Evolutionary conservation across 2,888 invertebrate genomes (phyloP).

Genomic region (Agriopis marginaria): DNA sequence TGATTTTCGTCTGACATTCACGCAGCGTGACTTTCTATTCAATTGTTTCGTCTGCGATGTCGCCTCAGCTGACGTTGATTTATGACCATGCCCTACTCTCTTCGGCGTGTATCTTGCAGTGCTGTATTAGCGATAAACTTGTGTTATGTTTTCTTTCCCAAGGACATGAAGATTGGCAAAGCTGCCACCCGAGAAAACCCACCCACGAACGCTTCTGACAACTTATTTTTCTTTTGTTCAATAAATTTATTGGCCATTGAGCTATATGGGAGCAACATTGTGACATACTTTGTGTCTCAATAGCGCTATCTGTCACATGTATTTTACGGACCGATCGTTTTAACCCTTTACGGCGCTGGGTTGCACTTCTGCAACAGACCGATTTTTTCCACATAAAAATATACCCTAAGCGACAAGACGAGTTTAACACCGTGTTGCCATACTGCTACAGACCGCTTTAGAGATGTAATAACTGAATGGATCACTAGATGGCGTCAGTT

Average conservation of each 20-base stretch:
- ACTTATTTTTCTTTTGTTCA: conserved; percentile 56
- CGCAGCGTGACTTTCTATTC: conserved; percentile 31
- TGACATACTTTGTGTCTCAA: conserved; percentile 21
- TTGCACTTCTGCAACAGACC: too few relatives aligned
- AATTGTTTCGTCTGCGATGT: conserved; percentile 51
- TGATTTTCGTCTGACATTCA: conserved; percentile 22
- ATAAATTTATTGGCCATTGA: conserved; percentile 53
- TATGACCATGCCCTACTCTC: conserved; percentile 39
- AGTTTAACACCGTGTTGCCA: too few relatives aligned
- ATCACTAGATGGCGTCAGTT: too few relatives aligned
- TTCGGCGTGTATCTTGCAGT: conserved; percentile 40
- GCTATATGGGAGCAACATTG: conserved; percentile 17
- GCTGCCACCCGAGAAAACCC: conserved; percentile 47
- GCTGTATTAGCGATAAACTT: conserved; percentile 59
- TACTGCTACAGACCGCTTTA: too few relatives aligned
- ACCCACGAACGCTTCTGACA: conserved; percentile 47
- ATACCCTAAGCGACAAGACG: too few relatives aligned
- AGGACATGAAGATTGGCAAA: conserved; percentile 63
- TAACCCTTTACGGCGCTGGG: too few relatives aligned
- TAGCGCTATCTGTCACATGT: conserved; percentile 19
- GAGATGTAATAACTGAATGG: too few relatives aligned
- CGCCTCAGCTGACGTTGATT: conserved; percentile 55
- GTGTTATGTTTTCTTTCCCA: conserved; percentile 77
- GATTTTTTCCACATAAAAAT: too few relatives aligned
- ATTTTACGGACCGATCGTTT: conserved; percentile 17